A percentile compares a stretch with the other conserved stretches of the same genome.
Conservation (phyloP, 30 jellyfish, hydroid and myxozoan genomes). For the Cassiopea andromeda region DNA sequence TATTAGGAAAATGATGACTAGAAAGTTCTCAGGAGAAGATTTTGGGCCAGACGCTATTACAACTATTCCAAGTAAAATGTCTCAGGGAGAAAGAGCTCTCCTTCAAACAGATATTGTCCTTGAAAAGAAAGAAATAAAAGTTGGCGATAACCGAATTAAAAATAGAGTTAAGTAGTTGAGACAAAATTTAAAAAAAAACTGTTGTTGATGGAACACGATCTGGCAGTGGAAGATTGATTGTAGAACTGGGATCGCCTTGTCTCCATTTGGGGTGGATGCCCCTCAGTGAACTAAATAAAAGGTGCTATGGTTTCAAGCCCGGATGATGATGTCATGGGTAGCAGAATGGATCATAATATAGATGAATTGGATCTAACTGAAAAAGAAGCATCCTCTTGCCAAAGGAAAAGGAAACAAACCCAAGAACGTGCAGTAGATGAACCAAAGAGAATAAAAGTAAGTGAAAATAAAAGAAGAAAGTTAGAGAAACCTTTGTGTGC, state of each 20-base stretch:
- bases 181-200: slow-evolving; percentile 44
- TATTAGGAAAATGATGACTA: slow-evolving; percentile 46
- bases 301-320: slow-evolving; percentile 14
- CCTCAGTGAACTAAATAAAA: slow-evolving; percentile 5
- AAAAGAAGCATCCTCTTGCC: not conserved
- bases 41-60: slow-evolving; percentile 42
- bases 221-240: slow-evolving; percentile 39
- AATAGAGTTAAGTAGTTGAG: slow-evolving; percentile 7
- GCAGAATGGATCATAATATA: not conserved
- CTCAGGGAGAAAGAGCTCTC: not conserved
- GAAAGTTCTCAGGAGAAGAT: slow-evolving; percentile 4
- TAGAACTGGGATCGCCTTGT: slow-evolving; percentile 51
- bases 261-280: slow-evolving; percentile 56
- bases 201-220: slow-evolving; percentile 59
- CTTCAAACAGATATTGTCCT: not conserved
- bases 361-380: not conserved
- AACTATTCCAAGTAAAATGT: not conserved
- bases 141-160: slow-evolving; percentile 52
- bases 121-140: slow-evolving; percentile 31
- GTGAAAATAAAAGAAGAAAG: slow-evolving; percentile 42
- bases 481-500: slow-evolving; percentile 54
- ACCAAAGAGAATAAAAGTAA: not conserved
- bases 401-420: not conserved
- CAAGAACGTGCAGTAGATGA: not conserved
- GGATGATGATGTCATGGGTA: not conserved